These are phyloP conservation scores for Leucozona laternaria DNA, from an alignment of 2,888 invertebrate species.

Conservation along the genomic window DNA sequence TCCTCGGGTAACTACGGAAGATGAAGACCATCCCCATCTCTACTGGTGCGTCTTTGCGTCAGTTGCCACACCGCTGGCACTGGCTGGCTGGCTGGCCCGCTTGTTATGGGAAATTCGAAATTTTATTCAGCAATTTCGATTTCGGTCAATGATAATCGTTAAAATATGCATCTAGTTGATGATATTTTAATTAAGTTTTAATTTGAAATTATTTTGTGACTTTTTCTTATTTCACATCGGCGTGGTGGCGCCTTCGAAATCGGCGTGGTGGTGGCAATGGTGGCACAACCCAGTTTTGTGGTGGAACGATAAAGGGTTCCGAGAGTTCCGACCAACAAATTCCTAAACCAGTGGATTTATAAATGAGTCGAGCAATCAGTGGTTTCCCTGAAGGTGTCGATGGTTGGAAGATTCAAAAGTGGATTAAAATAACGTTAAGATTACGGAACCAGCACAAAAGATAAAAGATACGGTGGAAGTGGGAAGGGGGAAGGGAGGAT, in stretches of 20 bases:
- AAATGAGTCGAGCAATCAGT: slow-evolving; percentile 55
- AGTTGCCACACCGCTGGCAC: slow-evolving; percentile 54
- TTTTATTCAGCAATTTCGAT: slow-evolving; percentile 75
- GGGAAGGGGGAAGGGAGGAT: neutral
- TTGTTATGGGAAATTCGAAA: slow-evolving; percentile 35
- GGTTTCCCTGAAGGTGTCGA: slow-evolving; percentile 62
- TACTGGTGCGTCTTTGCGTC: slow-evolving; percentile 27
- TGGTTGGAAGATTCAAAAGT: slow-evolving; percentile 40
- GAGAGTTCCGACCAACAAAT: neutral
- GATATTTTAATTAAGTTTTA: slow-evolving; percentile 77
- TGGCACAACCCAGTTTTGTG: neutral
- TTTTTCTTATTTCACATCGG: slow-evolving; percentile 22
- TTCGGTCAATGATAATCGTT: slow-evolving; percentile 76
- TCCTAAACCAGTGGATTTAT: slow-evolving; percentile 32
- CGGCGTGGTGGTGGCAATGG: neutral
- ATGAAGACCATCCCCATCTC: slow-evolving; percentile 2
- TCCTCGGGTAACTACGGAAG: slow-evolving; percentile 21
- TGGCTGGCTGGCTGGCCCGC: neutral
- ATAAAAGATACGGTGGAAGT: neutral
- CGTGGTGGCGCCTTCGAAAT: neutral
- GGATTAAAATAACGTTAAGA: slow-evolving; percentile 55
- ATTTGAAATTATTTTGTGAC: slow-evolving; percentile 73
- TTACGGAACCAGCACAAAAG: slow-evolving; percentile 6
- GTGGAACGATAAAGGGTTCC: slow-evolving; percentile 5
- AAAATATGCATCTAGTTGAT: slow-evolving; percentile 76